Percentiles rank a stretch among this genome's conserved stretches.
Evolutionary conservation across 2,797 vertebrate genomes (phyloP).

Genomic region (Austrolebias charrua): DNA sequence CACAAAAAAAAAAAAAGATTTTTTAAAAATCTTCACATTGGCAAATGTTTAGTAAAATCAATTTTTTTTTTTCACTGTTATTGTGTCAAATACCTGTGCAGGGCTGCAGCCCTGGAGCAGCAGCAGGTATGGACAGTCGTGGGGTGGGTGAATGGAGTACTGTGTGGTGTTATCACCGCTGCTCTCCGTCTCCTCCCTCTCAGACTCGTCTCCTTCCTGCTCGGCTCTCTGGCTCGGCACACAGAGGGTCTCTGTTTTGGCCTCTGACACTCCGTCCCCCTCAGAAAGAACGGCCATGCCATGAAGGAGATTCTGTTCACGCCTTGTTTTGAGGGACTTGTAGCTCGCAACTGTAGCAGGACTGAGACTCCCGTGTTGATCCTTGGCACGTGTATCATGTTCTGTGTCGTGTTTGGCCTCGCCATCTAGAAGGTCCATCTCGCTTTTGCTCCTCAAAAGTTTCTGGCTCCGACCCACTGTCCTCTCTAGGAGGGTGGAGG

Average conservation of each 20-base stretch:
- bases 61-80: too few species aligned
- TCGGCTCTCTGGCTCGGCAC: conserved; percentile 50
- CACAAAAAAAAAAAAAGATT: too few species aligned
- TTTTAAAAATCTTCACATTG: too few species aligned
- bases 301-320: conserved; percentile 50
- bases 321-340: conserved; percentile 8
- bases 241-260: conserved; percentile 76
- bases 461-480: conserved; percentile 39
- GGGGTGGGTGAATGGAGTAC: conserved; percentile 84
- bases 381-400: conserved; percentile 3
- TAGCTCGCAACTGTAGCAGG: conserved; percentile 10
- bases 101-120: conserved; percentile 80
- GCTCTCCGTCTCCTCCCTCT: conserved; percentile 82
- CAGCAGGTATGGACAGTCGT: conserved; percentile 83
- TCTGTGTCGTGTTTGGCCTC: conserved; percentile 27
- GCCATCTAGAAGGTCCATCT: conserved; percentile 71
- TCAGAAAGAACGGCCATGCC: conserved; percentile 7
- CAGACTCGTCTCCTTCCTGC: conserved; percentile 72
- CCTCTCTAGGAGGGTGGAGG: conserved; percentile 70
- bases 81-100: conserved; percentile 71
- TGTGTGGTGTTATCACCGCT: conserved; percentile 80
- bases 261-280: conserved; percentile 34
- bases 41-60: too few species aligned
- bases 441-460: conserved; percentile 80
- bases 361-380: conserved; percentile 21